Percentiles rank a stretch among this genome's conserved stretches.
Evolutionary conservation across 2,113 vertebrate genomes (phyloP).

Genomic region (Chunga burmeisteri): DNA sequence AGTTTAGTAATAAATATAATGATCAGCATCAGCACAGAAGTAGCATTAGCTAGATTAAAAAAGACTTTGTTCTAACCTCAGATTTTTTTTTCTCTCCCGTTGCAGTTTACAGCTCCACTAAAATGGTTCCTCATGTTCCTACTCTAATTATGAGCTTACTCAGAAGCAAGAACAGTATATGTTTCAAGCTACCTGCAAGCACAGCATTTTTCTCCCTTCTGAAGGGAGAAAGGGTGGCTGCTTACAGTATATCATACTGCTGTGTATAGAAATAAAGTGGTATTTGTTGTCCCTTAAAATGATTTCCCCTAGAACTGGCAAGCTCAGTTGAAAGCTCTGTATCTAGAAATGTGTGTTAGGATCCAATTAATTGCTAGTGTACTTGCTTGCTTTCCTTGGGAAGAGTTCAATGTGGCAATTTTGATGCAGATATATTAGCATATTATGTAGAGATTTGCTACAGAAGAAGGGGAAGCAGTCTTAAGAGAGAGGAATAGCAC

Average conservation of each 20-base stretch:
- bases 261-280: constrained; percentile 28
- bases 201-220: constrained; percentile 12
- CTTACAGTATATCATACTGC: background rate
- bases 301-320: constrained; percentile 34
- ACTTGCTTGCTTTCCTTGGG: background rate
- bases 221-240: background rate
- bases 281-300: constrained; percentile 40
- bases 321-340: constrained; percentile 21
- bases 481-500: background rate
- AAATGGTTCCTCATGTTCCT: background rate
- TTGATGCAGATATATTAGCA: background rate
- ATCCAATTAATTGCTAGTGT: constrained; percentile 12
- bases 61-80: constrained; percentile 47
- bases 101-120: background rate
- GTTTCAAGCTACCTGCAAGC: constrained; percentile 1
- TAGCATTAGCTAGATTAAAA: constrained; percentile 21
- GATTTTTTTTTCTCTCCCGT: background rate
- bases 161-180: background rate
- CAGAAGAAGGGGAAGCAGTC: background rate
- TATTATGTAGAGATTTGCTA: background rate
- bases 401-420: background rate
- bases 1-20: background rate
- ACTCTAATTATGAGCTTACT: constrained; percentile 8
- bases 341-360: background rate
- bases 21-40: constrained; percentile 18